Evolutionary conservation across 2,888 invertebrate genomes (phyloP), one percentile per base, ranked within the genome.

Genomic region (Orthosia incerta): DNA sequence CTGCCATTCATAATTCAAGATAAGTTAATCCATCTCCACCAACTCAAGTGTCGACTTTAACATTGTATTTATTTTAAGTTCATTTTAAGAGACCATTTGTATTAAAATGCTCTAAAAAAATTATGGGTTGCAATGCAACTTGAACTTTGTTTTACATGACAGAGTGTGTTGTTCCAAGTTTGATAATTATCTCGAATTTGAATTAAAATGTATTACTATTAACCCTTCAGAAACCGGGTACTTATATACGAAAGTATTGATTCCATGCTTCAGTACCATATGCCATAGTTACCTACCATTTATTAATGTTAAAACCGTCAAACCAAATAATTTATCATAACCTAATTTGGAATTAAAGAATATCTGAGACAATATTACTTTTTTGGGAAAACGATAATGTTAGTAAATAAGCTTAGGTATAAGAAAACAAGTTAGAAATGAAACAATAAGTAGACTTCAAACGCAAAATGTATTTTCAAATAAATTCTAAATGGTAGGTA

Each of bases 401-500:
- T 48, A 18, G 18, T 31, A 64, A 51, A 51, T 18, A 5, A 46
- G n/a, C n/a, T 26, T 55, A 16, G n/a, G 2, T 20, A 45, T 15
- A 48, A 12, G 13, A 26, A 18, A 31, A 23, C 4, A 63, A 23
- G 13, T 51, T 26, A 39, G 13, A 72, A 82, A 80, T 68, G 0
- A 82, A 74, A 81, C 63, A 61, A 67, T 23, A 13, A 20, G 3
- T 50, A 16, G 26, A 61, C 4, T 59, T 77, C 50, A 64, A 73
- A 63, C 59, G 23, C 62, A 72, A 60, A 39, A 45, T 68, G 4
- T 81, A 82, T 82, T 71, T 68, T 50, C 26, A 81, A 66, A 59
- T 61, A 61, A 50, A 55, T 31, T 71, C 53, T 46, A 64, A 26
- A 62, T 39, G 46, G 39, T 65, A 65, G 7, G 23, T 56, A 71